Base-by-base conservation (phyloP, 2,888 invertebrate species). In the Lasioglossum calceatum region DNA sequence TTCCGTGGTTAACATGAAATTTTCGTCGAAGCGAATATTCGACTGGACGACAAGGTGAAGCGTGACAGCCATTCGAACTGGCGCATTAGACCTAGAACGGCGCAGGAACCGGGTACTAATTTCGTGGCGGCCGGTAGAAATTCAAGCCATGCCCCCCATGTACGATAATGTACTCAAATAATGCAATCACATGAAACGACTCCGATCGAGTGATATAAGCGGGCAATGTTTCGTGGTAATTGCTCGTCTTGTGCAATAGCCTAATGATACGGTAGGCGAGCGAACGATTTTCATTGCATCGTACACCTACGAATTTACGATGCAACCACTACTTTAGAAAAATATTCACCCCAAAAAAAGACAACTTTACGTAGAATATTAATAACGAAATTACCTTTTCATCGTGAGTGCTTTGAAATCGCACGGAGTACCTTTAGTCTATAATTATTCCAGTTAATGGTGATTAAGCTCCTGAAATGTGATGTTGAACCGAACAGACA, bases 61-160 rank as follows among this genome's bases (percentile, higher is more conserved):
- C 91, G 92, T 88, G 92, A 92, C 89, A 61, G 73, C 50, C 90
- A 88, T 91, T 91, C 88, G 76, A 88, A 90, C 82, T 83, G 78
- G 81, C 81, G 74, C 82, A 79, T 87, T 76, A 81, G 79, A 89
- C 54, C 71, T 84, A 86, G 86, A 81, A 27, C 61, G 77, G 67
- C 58, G 79, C 83, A 77, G 78, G 81, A 77, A 71, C 77, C 76
- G 85, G 85, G 81, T 87, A 88, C 86, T 87, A 92, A 88, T 91
- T 91, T 82, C 76, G 61, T 42, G 75, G 82, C 77, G 82, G 81
- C 81, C 74, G 73, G 82, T 86, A 86, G 88, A 82, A 88, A 91
- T 88, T 90, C 91, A 67, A 78, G 79, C 82, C 87, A 44, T 86
- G 86, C 75, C 79, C 73, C 79, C 84, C 79, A 81, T 88, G 80